These are phyloP conservation scores for Engystomops pustulosus DNA, from an alignment of 2,113 vertebrate genomes.

Conservation along the genomic window DNA sequence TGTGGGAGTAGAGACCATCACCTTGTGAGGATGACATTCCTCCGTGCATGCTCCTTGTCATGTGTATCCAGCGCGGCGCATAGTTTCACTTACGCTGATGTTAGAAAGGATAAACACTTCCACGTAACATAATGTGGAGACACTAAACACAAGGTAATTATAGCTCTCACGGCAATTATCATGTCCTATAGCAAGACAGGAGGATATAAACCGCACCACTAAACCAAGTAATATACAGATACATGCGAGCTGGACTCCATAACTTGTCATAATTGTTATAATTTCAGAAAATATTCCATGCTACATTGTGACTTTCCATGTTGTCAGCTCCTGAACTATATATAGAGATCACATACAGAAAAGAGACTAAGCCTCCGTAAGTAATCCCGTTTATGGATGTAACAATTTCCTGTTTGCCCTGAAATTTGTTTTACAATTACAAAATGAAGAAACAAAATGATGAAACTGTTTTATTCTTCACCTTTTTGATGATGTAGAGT, in stretches of 20 bases:
- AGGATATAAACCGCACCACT: not conserved
- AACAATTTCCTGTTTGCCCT: not conserved
- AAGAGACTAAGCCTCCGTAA: not conserved
- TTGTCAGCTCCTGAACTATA: not conserved
- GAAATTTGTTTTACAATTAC: too few species aligned
- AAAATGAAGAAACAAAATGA: too few species aligned
- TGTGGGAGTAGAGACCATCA: not conserved
- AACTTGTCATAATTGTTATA: not conserved
- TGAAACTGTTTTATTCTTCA: too few species aligned
- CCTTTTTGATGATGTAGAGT: too few species aligned
- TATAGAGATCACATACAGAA: not conserved
- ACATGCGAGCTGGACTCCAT: not conserved
- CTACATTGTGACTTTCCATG: not conserved
- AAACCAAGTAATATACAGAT: not conserved
- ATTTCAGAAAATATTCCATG: slow-evolving; percentile 2
- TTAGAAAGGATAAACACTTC: slow-evolving; percentile 11
- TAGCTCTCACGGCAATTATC: not conserved
- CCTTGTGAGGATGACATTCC: not conserved
- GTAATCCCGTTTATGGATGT: not conserved
- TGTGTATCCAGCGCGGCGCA: not conserved
- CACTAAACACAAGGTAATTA: slow-evolving; percentile 30
- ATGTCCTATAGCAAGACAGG: not conserved
- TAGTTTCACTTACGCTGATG: not conserved
- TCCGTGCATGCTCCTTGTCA: not conserved
- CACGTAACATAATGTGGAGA: not conserved